These are phyloP conservation scores for Cathartes aura DNA, from an alignment of 2,113 vertebrate species.

Conservation along the genomic window DNA sequence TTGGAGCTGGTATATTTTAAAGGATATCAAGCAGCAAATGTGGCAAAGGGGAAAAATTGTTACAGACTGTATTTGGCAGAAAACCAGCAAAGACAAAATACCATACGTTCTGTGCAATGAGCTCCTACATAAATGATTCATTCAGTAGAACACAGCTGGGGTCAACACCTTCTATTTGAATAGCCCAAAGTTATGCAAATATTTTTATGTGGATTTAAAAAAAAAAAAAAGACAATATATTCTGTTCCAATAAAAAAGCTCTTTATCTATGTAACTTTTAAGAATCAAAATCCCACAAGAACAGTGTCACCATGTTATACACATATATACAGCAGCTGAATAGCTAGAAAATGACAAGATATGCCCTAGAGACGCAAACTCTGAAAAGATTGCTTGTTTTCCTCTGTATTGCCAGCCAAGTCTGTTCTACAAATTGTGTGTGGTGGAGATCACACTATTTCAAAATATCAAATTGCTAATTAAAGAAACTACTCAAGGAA, in stretches of 20 bases:
- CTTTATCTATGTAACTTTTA: conserved; percentile 36
- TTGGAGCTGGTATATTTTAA: conserved; percentile 42
- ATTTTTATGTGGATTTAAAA: conserved; percentile 8
- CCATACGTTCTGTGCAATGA: conserved; percentile 63
- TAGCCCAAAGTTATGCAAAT: conserved; percentile 47
- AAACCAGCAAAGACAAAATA: conserved; percentile 61
- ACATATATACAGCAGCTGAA: background rate
- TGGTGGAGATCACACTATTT: conserved; percentile 51
- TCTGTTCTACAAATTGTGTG: conserved; percentile 38
- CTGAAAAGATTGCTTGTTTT: conserved; percentile 54
- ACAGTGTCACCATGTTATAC: background rate
- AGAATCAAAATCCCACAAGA: conserved; percentile 47
- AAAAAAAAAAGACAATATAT: background rate
- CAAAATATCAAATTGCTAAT: conserved; percentile 67
- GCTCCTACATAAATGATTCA: conserved; percentile 49
- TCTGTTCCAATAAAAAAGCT: background rate
- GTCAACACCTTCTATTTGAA: conserved; percentile 25
- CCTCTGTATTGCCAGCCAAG: conserved; percentile 41
- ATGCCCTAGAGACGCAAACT: conserved; percentile 46
- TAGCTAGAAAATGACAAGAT: conserved; percentile 51
- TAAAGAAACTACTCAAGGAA: conserved; percentile 60
- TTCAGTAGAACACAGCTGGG: conserved; percentile 48
- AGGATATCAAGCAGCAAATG: conserved; percentile 52
- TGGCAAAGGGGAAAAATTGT: conserved; percentile 58
- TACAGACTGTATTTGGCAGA: conserved; percentile 59